Evolutionary conservation across 1,140 invertebrate species (phyloP), one percentile per base, ranked within the genome.

Genomic region (Drosophila oshimai): DNA sequence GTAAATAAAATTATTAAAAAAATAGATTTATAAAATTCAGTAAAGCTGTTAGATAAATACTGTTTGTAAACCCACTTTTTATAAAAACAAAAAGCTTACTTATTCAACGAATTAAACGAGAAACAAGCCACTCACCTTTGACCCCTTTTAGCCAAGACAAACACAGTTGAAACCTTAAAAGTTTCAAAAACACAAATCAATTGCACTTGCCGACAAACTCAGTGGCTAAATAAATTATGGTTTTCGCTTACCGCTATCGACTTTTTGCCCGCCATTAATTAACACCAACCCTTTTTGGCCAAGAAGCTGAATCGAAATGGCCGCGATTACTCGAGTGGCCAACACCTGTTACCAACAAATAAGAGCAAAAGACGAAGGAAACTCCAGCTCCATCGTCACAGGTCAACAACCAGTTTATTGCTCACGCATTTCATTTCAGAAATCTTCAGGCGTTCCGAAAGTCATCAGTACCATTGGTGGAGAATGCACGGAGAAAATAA

Each of bases 371-470:
- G 3, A 18, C 26, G n/a, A 34, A 20, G 54, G 15, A 26, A 28
- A 28, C 26, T 45, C 22, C n/a, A n/a, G n/a, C n/a, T n/a, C 12
- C 22, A 37, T 20, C 24, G 61, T 31, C 47, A 34, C 45, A 50
- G 72, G 53, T 75, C 73, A 69, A 75, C 55, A 73, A 50, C 69
- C 70, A 54, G 42, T 60, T 68, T 60, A 75, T 50, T 50, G 41
- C 61, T 60, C 62, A 67, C 51, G 46, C 45, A 51, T 74, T 60
- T 68, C 74, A 69, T 75, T 50, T 46, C 60, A 34, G 62, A 39
- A 62, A 67, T 67, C 58, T 39, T 28, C 58, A 31, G 44, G 34
- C 24, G 54, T 58, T 60, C 24, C 18, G 18, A 61, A 61, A 61
- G 53, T 57, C 33, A 61, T 60, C 57, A 61, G 41, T 51, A 41